A percentile compares a stretch with the other conserved stretches of the same genome.
Evolutionary conservation across 2,113 vertebrate genomes (phyloP).

Genomic region (Ascaphus truei): DNA sequence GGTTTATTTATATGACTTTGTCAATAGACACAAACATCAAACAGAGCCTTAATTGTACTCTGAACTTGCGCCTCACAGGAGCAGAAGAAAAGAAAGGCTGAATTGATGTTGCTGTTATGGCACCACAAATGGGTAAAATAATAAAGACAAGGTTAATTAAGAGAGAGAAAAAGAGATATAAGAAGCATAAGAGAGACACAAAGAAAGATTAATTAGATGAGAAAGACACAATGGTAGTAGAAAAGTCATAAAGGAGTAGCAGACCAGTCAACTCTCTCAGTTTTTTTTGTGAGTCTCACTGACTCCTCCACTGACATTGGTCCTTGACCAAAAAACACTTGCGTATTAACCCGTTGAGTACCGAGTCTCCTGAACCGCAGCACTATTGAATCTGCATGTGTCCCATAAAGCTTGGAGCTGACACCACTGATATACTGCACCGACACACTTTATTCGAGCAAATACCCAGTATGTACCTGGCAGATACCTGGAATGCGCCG

Average conservation of each 20-base stretch:
- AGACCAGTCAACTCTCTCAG: background rate
- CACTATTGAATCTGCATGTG: no score
- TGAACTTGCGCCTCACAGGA: background rate
- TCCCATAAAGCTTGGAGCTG: no score
- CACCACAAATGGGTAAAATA: background rate
- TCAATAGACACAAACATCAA: conserved; percentile 2
- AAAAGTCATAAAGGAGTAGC: conserved; percentile 4
- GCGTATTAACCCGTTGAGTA: no score
- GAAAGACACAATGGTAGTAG: background rate
- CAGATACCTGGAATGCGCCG: no score
- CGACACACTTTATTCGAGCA: no score
- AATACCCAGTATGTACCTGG: no score
- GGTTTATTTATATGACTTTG: conserved; percentile 18
- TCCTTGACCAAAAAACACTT: no score
- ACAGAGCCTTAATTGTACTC: conserved; percentile 12
- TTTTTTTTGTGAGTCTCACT: no score
- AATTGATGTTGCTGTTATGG: conserved; percentile 10
- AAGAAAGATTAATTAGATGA: background rate
- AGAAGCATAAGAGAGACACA: background rate
- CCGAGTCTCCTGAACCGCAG: no score
- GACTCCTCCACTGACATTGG: no score
- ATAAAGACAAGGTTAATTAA: background rate
- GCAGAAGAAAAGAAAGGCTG: background rate
- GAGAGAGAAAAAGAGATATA: conserved; percentile 1
- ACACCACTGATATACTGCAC: no score